Conservation (phyloP, 2,797 vertebrate species). For the Coranthus polyacanthus region DNA sequence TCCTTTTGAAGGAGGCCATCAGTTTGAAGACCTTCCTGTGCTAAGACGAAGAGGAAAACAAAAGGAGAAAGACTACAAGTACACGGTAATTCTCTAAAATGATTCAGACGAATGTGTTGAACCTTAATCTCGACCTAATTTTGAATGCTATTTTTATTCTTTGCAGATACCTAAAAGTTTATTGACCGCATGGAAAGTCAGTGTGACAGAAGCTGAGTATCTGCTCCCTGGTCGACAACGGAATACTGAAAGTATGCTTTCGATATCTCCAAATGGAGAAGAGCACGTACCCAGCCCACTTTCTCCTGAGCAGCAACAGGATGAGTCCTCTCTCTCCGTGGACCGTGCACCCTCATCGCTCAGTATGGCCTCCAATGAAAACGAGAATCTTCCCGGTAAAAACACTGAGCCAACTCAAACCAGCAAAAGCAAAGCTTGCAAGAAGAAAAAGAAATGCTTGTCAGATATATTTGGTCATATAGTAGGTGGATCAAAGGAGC, state of each 20-base stretch:
- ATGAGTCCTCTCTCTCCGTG: constrained; percentile 48
- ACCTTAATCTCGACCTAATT: not conserved
- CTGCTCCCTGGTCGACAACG: constrained; percentile 83
- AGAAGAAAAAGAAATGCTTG: constrained; percentile 82
- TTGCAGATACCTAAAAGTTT: constrained; percentile 94
- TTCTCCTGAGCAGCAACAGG: constrained; percentile 63
- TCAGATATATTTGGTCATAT: constrained; percentile 82
- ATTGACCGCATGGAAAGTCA: constrained; percentile 92
- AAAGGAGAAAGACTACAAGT: constrained; percentile 94
- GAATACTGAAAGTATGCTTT: constrained; percentile 65
- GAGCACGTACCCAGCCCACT: constrained; percentile 59
- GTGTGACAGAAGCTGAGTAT: constrained; percentile 92
- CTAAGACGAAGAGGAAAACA: constrained; percentile 92
- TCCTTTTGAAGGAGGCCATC: constrained; percentile 93
- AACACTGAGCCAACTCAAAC: constrained; percentile 56
- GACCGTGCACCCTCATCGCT: constrained; percentile 40
- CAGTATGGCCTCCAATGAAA: constrained; percentile 55
- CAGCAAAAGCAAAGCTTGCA: constrained; percentile 70
- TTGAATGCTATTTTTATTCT: constrained; percentile 31
- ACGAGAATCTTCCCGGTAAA: constrained; percentile 47
- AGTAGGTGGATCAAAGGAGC: constrained; percentile 70
- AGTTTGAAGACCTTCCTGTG: constrained; percentile 94
- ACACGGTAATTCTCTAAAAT: constrained; percentile 84
- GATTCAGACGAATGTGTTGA: not conserved
- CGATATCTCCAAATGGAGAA: constrained; percentile 60